phyloP scores from a whole-genome alignment of 2,888 invertebrate species.

The Fragum sueziense region DNA sequence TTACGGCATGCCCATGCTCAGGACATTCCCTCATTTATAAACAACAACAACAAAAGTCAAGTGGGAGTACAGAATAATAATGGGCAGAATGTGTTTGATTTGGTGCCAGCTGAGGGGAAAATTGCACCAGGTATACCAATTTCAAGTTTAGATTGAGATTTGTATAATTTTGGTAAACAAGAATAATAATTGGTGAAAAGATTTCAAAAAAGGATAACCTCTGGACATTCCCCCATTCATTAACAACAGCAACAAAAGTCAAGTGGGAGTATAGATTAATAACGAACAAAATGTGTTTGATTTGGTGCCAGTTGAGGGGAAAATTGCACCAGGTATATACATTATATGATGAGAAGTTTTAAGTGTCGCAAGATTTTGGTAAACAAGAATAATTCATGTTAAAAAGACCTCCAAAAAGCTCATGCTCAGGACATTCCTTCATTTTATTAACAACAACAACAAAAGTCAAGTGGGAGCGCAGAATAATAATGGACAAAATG shows the following conservation, averaged over 20 bases:
- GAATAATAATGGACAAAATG: conserved; percentile 80
- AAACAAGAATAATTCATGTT: no score
- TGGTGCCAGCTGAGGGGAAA: conserved; percentile 79
- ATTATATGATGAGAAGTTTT: no score
- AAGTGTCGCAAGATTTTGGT: no score
- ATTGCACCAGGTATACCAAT: conserved; percentile 77
- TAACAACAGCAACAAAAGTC: conserved; percentile 58
- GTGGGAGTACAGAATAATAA: conserved; percentile 81
- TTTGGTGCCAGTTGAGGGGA: conserved; percentile 79
- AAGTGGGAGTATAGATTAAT: conserved; percentile 80
- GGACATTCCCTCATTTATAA: conserved; percentile 63
- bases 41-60: conserved; percentile 60
- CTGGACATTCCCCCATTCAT: conserved; percentile 59
- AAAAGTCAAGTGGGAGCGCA: conserved; percentile 78
- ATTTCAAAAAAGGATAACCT: no score
- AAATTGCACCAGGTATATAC: conserved; percentile 76
- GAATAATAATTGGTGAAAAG: no score
- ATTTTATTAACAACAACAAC: conserved; percentile 68
- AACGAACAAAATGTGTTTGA: conserved; percentile 82
- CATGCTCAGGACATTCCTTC: conserved; percentile 37
- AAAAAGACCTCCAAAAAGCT: no score
- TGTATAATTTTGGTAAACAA: no score
- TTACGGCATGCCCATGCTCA: conserved; percentile 65
- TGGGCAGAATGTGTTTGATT: conserved; percentile 81
- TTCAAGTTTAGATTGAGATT: no score